These are phyloP conservation scores for Apteryx owenii DNA, from an alignment of 2,113 vertebrate species.

Conservation along the genomic window DNA sequence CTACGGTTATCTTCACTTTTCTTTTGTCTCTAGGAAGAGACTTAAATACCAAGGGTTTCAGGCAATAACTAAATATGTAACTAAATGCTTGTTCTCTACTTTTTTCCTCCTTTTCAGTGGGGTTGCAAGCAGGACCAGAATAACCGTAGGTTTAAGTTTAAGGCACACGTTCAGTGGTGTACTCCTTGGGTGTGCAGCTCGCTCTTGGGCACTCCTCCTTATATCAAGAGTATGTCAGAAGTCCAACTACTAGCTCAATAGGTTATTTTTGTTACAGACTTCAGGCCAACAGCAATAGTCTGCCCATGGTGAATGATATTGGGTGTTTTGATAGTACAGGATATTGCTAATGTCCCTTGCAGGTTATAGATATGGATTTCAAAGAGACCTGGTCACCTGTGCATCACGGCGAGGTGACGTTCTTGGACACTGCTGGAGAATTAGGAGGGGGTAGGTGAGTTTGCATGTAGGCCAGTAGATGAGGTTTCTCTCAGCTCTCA, in stretches of 20 bases:
- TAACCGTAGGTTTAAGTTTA: background rate
- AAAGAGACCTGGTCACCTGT: background rate
- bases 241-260: fast-evolving
- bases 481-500: background rate
- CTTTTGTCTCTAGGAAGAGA: background rate
- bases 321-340: background rate
- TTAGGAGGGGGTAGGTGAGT: background rate
- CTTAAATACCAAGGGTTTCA: background rate
- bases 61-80: background rate
- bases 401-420: fast-evolving
- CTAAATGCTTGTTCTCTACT: background rate
- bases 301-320: background rate
- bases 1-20: background rate
- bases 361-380: background rate
- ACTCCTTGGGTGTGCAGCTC: background rate
- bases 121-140: background rate
- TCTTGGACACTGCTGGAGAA: background rate
- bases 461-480: background rate
- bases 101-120: background rate
- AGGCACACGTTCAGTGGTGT: background rate
- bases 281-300: background rate
- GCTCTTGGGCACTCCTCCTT: background rate
- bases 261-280: background rate
- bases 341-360: fast-evolving
- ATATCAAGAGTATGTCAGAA: fast-evolving